Percentiles rank a stretch among this genome's conserved stretches.
phyloP scores from a whole-genome alignment of 1,140 invertebrate genomes.

The Drosophila chauvacae region DNA sequence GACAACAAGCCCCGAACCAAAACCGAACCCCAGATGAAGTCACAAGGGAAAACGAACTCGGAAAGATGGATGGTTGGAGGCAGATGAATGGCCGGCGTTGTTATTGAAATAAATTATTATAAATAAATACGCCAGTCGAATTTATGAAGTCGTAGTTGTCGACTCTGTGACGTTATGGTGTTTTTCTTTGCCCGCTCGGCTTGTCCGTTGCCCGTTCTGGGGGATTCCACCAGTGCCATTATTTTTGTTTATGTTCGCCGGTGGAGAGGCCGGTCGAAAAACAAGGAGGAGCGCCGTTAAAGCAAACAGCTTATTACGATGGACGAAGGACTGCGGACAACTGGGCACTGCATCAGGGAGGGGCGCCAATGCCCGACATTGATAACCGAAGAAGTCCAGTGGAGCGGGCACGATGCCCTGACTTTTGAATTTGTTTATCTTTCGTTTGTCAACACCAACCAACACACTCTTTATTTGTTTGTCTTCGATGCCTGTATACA shows the following conservation, averaged over 20 bases:
- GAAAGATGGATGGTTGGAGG: constrained; percentile 19
- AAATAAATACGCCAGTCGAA: constrained; percentile 81
- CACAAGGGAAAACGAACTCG: constrained; percentile 34
- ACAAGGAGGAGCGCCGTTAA: constrained; percentile 70
- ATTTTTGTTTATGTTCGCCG: constrained; percentile 73
- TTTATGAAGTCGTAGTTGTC: constrained; percentile 80
- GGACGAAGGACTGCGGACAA: constrained; percentile 6
- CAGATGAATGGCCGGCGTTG: constrained; percentile 66
- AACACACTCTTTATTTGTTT: constrained; percentile 74
- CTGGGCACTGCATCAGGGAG: constrained; percentile 3
- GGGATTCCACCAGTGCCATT: constrained; percentile 57
- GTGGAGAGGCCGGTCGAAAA: constrained; percentile 40
- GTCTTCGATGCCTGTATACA: constrained; percentile 64
- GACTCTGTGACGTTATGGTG: constrained; percentile 60
- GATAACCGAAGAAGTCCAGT: constrained; percentile 66
- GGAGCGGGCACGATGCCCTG: constrained; percentile 33
- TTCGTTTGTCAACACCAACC: constrained; percentile 68
- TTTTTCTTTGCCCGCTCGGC: constrained; percentile 41
- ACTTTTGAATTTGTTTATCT: constrained; percentile 76
- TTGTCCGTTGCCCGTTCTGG: constrained; percentile 10
- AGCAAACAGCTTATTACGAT: constrained; percentile 80
- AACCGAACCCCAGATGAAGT: constrained; percentile 54
- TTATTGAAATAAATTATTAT: constrained; percentile 84
- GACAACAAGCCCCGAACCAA: constrained; percentile 21
- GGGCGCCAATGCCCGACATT: constrained; percentile 70